These are phyloP conservation scores for Cyclophora albipunctata DNA, from an alignment of 2,888 invertebrate genomes.

Conservation along the genomic window DNA sequence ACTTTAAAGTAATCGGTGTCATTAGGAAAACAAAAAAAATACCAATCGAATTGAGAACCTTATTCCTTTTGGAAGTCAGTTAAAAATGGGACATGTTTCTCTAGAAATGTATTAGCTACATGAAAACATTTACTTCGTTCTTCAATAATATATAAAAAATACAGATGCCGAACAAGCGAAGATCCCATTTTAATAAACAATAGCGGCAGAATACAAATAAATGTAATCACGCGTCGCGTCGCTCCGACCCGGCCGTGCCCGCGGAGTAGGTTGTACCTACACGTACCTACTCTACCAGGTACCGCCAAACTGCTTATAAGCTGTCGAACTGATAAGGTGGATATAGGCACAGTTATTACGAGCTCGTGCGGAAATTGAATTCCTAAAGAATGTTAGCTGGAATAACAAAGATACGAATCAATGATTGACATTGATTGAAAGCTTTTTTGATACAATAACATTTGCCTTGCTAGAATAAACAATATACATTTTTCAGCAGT, in stretches of 20 bases:
- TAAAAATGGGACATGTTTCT: too few species aligned
- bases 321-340: slow-evolving; percentile 40
- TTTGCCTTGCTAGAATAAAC: too few species aligned
- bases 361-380: slow-evolving; percentile 41
- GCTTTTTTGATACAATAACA: slow-evolving; percentile 1
- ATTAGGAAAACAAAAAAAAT: too few species aligned
- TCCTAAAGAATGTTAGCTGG: slow-evolving; percentile 28
- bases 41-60: too few species aligned
- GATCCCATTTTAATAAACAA: slow-evolving; percentile 18
- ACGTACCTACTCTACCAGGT: slow-evolving; percentile 12
- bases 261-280: too few species aligned
- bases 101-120: too few species aligned
- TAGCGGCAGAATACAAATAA: slow-evolving; percentile 29
- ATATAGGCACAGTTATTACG: slow-evolving; percentile 25
- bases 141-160: too few species aligned
- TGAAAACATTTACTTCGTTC: too few species aligned
- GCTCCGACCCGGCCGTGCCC: slow-evolving; percentile 1
- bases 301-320: slow-evolving; percentile 36
- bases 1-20: too few species aligned
- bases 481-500: too few species aligned
- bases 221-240: slow-evolving; percentile 23
- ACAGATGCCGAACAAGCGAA: neutral
- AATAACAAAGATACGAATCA: slow-evolving; percentile 7
- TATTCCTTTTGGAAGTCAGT: too few species aligned
- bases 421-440: slow-evolving; percentile 7